These are phyloP conservation scores for Yponomeuta plumbellus DNA, from an alignment of 2,888 invertebrate species.

Conservation along the genomic window DNA sequence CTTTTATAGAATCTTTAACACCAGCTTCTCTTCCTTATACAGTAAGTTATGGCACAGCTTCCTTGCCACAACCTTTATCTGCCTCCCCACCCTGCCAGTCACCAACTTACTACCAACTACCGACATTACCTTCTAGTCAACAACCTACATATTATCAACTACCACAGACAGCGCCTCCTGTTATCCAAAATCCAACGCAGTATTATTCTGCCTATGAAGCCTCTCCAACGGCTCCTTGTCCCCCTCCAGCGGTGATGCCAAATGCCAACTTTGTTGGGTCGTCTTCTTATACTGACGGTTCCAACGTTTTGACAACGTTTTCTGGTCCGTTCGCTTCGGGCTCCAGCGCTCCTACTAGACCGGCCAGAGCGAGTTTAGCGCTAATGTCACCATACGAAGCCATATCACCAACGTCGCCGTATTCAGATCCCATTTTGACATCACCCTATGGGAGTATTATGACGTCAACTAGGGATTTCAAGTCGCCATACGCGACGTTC, in stretches of 20 bases:
- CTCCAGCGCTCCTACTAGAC: neutral
- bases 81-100: slow-evolving; percentile 11
- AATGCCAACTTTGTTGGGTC: slow-evolving; percentile 35
- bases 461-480: slow-evolving; percentile 41
- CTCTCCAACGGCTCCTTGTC: neutral
- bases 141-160: slow-evolving; percentile 1
- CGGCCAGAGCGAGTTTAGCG: slow-evolving; percentile 31
- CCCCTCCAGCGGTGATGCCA: slow-evolving; percentile 28
- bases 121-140: neutral
- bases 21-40: neutral
- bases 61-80: neutral
- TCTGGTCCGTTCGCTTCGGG: slow-evolving; percentile 4
- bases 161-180: neutral
- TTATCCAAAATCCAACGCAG: slow-evolving; percentile 18
- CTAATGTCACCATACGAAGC: slow-evolving; percentile 51
- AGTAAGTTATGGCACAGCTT: neutral
- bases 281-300: slow-evolving; percentile 29
- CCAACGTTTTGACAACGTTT: neutral
- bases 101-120: slow-evolving; percentile 9
- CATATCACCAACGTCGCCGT: slow-evolving; percentile 30
- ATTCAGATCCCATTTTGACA: slow-evolving; percentile 21
- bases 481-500: slow-evolving; percentile 36
- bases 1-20: neutral
- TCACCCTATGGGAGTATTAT: neutral
- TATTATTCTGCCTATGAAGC: slow-evolving; percentile 12